phyloP scores from a whole-genome alignment of 2,113 vertebrate species.

The Cinclus mexicanus region DNA sequence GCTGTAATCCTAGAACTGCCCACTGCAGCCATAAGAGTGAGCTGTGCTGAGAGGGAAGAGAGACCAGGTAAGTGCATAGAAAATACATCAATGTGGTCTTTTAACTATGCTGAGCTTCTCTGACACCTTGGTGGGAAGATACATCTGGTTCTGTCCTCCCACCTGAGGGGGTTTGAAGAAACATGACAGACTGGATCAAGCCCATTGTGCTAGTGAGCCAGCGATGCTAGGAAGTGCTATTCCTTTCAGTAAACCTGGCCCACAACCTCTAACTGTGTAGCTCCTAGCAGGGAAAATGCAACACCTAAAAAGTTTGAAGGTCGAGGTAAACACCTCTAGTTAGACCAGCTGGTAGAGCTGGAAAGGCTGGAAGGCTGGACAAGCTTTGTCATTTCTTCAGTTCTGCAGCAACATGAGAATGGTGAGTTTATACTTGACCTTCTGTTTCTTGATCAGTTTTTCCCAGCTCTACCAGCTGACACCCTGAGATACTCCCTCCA shows the following conservation, averaged over 20 bases:
- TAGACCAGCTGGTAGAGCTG: background rate
- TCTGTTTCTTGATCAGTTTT: background rate
- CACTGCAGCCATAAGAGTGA: background rate
- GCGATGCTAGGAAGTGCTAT: background rate
- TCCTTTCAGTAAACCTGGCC: background rate
- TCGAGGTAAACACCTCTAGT: background rate
- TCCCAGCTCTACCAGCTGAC: background rate
- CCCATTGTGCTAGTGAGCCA: background rate
- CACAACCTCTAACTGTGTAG: background rate
- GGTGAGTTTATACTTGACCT: background rate
- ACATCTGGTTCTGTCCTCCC: background rate
- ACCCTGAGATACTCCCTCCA: background rate
- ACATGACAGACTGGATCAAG: background rate
- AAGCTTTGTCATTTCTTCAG: background rate
- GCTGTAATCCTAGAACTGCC: background rate
- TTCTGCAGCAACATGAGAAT: background rate
- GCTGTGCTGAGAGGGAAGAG: background rate
- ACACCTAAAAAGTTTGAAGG: background rate
- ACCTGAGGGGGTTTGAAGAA: background rate
- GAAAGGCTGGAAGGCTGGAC: background rate
- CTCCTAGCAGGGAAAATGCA: background rate
- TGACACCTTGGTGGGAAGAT: background rate
- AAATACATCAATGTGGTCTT: background rate
- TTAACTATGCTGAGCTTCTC: background rate
- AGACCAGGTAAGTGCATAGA: background rate